Percentiles rank a stretch among this genome's conserved stretches.
These are phyloP conservation scores for Lucinisca nassula DNA, from an alignment of 2,888 invertebrate species.

Conservation along the genomic window DNA sequence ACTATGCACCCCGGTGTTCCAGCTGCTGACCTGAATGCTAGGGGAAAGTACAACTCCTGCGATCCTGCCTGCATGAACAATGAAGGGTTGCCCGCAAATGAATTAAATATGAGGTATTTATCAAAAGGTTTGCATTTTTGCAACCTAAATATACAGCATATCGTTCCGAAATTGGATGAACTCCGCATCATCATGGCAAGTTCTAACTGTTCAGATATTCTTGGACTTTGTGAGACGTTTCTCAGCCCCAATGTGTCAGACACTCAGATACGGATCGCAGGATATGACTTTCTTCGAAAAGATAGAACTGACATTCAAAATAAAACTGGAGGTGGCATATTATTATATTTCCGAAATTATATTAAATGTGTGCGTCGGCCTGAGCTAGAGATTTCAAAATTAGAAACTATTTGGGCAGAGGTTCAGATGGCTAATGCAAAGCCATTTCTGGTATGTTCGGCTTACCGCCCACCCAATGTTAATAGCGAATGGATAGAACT, in stretches of 20 bases:
- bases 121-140: not conserved
- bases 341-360: conserved; percentile 4
- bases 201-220: not conserved
- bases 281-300: not conserved
- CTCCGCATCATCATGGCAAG: not conserved
- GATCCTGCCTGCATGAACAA: not conserved
- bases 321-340: conserved; percentile 12
- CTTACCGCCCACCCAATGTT: not conserved
- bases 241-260: not conserved
- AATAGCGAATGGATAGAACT: conserved; percentile 1
- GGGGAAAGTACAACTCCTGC: not conserved
- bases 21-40: not conserved
- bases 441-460: conserved; percentile 13
- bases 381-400: conserved; percentile 1
- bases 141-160: not conserved
- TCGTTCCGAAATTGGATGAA: not conserved
- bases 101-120: not conserved
- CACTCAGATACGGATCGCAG: not conserved
- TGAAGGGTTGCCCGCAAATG: not conserved
- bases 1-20: not conserved
- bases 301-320: not conserved
- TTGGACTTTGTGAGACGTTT: not conserved
- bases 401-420: conserved; percentile 21
- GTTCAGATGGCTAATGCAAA: not conserved
- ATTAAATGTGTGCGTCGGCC: not conserved